Percentiles rank a stretch among this genome's conserved stretches.
phyloP scores from a whole-genome alignment of 1,140 invertebrate genomes.

The Aethina tumida region DNA sequence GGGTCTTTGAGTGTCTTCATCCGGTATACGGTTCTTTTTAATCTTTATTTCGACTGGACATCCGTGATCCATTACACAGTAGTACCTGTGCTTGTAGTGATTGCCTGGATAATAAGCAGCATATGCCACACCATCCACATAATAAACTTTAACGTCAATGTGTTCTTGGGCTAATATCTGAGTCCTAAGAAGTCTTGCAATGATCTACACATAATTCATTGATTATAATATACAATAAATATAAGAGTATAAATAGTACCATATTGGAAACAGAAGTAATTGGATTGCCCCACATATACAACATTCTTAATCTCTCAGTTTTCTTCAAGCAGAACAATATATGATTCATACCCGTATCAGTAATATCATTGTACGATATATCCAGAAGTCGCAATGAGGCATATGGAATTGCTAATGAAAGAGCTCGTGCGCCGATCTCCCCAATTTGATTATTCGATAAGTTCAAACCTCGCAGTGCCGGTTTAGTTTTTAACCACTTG shows the following conservation, averaged over 20 bases:
- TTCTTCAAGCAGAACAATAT: constrained; percentile 46
- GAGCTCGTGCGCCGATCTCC: constrained; percentile 39
- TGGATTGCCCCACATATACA: constrained; percentile 46
- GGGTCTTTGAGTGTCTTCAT: constrained; percentile 13
- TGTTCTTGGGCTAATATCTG: constrained; percentile 40
- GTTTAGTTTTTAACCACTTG: constrained; percentile 40
- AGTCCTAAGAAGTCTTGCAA: constrained; percentile 42
- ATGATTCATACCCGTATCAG: constrained; percentile 8
- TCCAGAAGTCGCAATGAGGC: constrained; percentile 44
- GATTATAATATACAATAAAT: no score
- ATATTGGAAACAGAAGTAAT: constrained; percentile 7
- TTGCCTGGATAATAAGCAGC: constrained; percentile 40
- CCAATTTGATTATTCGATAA: constrained; percentile 44
- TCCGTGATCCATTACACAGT: constrained; percentile 23
- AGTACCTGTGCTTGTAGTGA: constrained; percentile 27
- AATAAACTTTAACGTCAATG: constrained; percentile 45
- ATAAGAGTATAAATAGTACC: background rate
- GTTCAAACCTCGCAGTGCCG: constrained; percentile 39
- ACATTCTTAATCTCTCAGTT: constrained; percentile 36
- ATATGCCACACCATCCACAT: constrained; percentile 38
- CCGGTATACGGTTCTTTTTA: constrained; percentile 21
- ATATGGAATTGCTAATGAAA: constrained; percentile 41
- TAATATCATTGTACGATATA: constrained; percentile 25
- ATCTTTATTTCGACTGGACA: constrained; percentile 27
- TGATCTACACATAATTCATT: constrained; percentile 33